phyloP scores from a whole-genome alignment of 2,888 invertebrate species.

The Trilocha varians region DNA sequence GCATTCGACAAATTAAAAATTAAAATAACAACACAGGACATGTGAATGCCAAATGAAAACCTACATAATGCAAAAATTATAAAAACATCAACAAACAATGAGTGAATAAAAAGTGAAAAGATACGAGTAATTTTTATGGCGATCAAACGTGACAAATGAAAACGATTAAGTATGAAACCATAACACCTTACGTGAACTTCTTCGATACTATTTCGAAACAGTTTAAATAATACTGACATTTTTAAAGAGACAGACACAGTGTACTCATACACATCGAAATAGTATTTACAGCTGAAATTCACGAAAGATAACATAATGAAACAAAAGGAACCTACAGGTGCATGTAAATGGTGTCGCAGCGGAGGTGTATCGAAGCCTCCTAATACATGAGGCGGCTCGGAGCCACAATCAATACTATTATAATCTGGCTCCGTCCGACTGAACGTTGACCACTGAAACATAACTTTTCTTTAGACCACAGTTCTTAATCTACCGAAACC shows the following conservation, averaged over 20 bases:
- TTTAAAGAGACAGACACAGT: no score
- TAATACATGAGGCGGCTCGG: conserved; percentile 43
- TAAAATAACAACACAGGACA: background rate
- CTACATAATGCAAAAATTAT: background rate
- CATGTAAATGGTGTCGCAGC: conserved; percentile 59
- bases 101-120: no score
- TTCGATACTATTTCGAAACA: no score
- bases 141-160: no score
- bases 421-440: conserved; percentile 64
- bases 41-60: background rate
- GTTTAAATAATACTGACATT: no score
- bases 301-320: conserved; percentile 34
- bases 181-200: no score
- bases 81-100: no score
- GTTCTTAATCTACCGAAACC: conserved; percentile 43
- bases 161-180: no score
- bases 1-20: no score
- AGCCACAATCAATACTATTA: conserved; percentile 47
- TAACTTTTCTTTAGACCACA: conserved; percentile 54
- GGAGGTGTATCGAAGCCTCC: conserved; percentile 55
- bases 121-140: no score
- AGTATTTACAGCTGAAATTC: background rate
- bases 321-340: conserved; percentile 62
- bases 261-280: no score
- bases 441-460: conserved; percentile 69